phyloP scores from a whole-genome alignment of 2,113 vertebrate species.

The Candoia aspera region DNA sequence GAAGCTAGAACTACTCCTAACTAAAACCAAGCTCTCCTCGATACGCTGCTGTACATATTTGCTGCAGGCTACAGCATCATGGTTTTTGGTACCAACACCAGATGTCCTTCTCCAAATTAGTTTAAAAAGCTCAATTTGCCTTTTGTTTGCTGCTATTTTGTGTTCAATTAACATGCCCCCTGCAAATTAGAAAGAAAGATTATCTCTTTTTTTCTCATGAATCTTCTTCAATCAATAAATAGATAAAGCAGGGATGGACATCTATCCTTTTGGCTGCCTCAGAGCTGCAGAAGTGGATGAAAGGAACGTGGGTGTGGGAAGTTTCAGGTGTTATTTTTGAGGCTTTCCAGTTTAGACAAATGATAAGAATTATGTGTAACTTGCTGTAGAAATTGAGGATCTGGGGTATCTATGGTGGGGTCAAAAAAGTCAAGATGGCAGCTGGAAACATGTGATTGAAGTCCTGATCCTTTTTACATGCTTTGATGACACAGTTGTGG shows the following conservation, averaged over 20 bases:
- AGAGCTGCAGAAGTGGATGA: background rate
- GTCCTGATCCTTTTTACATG: too few relatives aligned
- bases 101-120: background rate
- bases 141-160: background rate
- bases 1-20: too few relatives aligned
- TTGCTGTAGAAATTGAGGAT: background rate
- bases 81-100: background rate
- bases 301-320: background rate
- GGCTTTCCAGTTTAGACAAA: background rate
- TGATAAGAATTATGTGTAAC: background rate
- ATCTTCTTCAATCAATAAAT: background rate
- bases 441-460: background rate
- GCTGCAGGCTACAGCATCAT: background rate
- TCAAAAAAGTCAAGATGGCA: background rate
- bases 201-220: background rate
- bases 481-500: too few relatives aligned
- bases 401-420: too few relatives aligned
- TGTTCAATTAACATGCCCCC: constrained; percentile 10
- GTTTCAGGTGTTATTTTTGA: background rate
- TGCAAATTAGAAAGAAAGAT: constrained; percentile 7
- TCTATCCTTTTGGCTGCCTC: background rate
- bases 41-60: background rate
- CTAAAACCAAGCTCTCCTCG: too few relatives aligned
- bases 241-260: background rate
- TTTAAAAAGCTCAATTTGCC: background rate